A percentile compares a stretch with the other conserved stretches of the same genome.
These are phyloP conservation scores for Philereme vetulata DNA, from an alignment of 2,888 invertebrate species.

Conservation along the genomic window DNA sequence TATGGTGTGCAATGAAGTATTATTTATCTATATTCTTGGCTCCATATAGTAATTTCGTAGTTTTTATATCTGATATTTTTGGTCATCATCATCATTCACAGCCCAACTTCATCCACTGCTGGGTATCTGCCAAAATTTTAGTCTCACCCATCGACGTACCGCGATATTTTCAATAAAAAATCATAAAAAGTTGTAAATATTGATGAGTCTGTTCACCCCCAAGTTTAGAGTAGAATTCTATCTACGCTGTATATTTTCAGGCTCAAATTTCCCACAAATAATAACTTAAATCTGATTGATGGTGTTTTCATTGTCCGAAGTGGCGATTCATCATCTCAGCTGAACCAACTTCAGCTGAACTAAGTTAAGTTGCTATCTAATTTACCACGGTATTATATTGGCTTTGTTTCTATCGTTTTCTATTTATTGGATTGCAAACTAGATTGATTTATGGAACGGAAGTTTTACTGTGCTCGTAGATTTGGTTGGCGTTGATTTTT, in stretches of 20 bases:
- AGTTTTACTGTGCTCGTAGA: neutral
- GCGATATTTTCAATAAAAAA: neutral
- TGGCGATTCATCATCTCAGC: constrained; percentile 32
- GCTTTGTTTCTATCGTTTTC: constrained; percentile 7
- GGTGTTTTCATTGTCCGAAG: constrained; percentile 34
- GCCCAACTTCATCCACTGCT: no score
- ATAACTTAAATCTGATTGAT: constrained; percentile 33
- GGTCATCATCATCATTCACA: no score
- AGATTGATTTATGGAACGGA: neutral
- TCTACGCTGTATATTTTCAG: neutral
- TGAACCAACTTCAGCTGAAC: constrained; percentile 9
- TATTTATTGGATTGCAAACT: neutral
- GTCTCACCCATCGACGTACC: no score
- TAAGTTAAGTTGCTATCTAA: neutral
- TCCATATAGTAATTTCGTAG: no score
- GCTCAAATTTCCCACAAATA: constrained; percentile 1
- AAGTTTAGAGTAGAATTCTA: no score
- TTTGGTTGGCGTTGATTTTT: no score
- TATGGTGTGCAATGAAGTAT: no score
- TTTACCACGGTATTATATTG: neutral
- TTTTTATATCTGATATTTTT: no score
- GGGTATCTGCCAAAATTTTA: no score
- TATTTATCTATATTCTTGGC: no score
- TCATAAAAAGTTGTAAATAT: neutral
- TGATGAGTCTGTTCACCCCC: no score